Percentiles rank a stretch among this genome's conserved stretches.
These are phyloP conservation scores for Micropterix aruncella DNA, from an alignment of 2,888 invertebrate species.

Conservation along the genomic window DNA sequence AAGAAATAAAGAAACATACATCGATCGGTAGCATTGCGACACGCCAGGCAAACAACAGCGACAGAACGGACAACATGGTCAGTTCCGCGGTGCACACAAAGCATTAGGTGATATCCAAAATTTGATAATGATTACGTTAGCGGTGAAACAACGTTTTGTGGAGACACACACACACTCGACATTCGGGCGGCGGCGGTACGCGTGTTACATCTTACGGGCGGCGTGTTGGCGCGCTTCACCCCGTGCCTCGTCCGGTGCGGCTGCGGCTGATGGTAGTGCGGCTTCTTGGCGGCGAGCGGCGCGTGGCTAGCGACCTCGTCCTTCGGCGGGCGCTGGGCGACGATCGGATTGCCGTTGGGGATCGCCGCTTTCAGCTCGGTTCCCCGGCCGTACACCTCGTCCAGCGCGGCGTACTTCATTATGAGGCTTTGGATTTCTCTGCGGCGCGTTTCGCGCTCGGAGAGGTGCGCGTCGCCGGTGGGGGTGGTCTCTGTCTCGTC, in stretches of 20 bases:
- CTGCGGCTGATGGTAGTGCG: slow-evolving; percentile 30
- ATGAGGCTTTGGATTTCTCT: slow-evolving; percentile 75
- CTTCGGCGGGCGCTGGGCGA: slow-evolving; percentile 11
- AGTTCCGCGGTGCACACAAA: slow-evolving; percentile 25
- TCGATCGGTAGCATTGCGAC: too few relatives aligned
- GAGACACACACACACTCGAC: slow-evolving; percentile 22
- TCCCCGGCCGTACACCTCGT: slow-evolving; percentile 50
- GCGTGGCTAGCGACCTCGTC: slow-evolving; percentile 16
- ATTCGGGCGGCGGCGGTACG: slow-evolving; percentile 21
- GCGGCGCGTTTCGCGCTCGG: slow-evolving; percentile 64
- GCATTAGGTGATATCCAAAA: slow-evolving; percentile 16
- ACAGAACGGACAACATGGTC: slow-evolving; percentile 84
- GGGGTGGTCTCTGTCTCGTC: slow-evolving; percentile 35
- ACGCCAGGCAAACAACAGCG: too few relatives aligned
- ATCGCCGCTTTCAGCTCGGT: slow-evolving; percentile 23
- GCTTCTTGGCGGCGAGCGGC: slow-evolving; percentile 28
- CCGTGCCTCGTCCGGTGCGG: slow-evolving; percentile 31
- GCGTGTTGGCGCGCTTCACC: slow-evolving; percentile 38
- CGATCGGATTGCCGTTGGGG: slow-evolving; percentile 15
- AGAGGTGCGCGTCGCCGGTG: slow-evolving; percentile 40
- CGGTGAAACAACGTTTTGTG: slow-evolving; percentile 15
- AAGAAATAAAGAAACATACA: too few relatives aligned
- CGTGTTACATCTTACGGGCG: slow-evolving; percentile 32
- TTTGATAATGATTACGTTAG: slow-evolving; percentile 21
- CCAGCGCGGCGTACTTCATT: slow-evolving; percentile 68